Conservation (phyloP, 92 coral and sea anemone species). For the Blastomussa wellsi region DNA sequence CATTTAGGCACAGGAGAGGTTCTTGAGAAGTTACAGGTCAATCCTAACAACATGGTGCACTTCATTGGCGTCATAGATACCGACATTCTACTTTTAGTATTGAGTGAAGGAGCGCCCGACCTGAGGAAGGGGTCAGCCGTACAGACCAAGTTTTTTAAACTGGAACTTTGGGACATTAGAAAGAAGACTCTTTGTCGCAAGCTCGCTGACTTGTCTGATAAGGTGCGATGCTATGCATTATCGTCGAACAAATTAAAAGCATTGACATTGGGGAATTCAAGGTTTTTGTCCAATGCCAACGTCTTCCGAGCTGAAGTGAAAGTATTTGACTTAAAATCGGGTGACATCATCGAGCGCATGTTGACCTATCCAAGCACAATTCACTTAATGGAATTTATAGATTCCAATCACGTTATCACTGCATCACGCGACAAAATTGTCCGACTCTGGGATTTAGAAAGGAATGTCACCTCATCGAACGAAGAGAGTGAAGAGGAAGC, state of each 20-base stretch:
- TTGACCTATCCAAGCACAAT: slow-evolving; percentile 68
- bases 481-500: slow-evolving; percentile 36
- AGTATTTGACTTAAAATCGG: slow-evolving; percentile 46
- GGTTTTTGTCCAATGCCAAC: slow-evolving; percentile 50
- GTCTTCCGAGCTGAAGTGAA: slow-evolving; percentile 59
- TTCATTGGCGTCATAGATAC: slow-evolving; percentile 49
- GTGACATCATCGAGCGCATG: slow-evolving; percentile 35
- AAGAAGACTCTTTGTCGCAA: slow-evolving; percentile 26
- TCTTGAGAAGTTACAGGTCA: slow-evolving; percentile 1
- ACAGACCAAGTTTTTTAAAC: slow-evolving; percentile 30
- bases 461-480: slow-evolving; percentile 22
- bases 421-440: slow-evolving; percentile 77
- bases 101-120: slow-evolving; percentile 24
- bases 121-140: slow-evolving; percentile 34
- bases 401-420: slow-evolving; percentile 60
- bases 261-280: slow-evolving; percentile 41
- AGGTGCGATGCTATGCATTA: slow-evolving; percentile 67
- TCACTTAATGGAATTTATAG: slow-evolving; percentile 59
- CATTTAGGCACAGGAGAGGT: slow-evolving; percentile 50
- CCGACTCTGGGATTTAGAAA: slow-evolving; percentile 73
- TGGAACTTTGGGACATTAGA: slow-evolving; percentile 58
- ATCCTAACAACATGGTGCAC: slow-evolving; percentile 17
- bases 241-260: slow-evolving; percentile 57
- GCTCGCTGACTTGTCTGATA: slow-evolving; percentile 47
- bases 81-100: slow-evolving; percentile 51